Evolutionary conservation across 2,113 vertebrate genomes (phyloP), one percentile per base, ranked within the genome.

Genomic region (Spheniscus mendiculus): DNA sequence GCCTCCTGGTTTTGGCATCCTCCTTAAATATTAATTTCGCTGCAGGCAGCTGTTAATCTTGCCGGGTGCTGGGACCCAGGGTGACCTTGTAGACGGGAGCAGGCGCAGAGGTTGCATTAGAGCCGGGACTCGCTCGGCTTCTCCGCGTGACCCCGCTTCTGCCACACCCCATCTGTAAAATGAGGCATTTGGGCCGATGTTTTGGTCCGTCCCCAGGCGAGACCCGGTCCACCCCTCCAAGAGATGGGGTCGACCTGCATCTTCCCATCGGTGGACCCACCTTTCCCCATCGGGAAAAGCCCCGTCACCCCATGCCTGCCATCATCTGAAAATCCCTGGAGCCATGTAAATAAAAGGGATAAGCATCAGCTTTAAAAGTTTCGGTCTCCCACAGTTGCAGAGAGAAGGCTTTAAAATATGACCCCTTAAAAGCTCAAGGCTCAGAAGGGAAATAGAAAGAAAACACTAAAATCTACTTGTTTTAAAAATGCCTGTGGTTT

Each of bases 391-490:
- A 5, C 40, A 73, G 32, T 14, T 66, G 59, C 61, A 47, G 73
- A 78, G 78, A 38, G n/a, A 84, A 79, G 29, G 47, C 42, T 93
- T 73, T 86, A 91, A 96, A 93, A 87, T 53, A 56, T 9, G 58
- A 56, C 69, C 76, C 45, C 19, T 92, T 89, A 77, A 91, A 95
- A 93, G 53, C 86, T 88, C 2, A 4, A 34, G 61, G 69, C 80
- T 87, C 36, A 3, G 72, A 67, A 88, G 83, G 61, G 77, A 91
- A 94, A 91, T 79, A 56, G 83, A 81, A 77, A 86, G 79, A 83
- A 96, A 90, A 59, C 58, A 82, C 89, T 79, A 71, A 93, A 59
- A 90, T 90, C 52, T 72, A 76, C 61, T 93, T 85, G 47, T 91
- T 89, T 82, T 72, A 79, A 77, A 96, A 84, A 58, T 27, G 70